Conservation (phyloP, 1,140 invertebrate species). For the Drosophila jambulina region DNA sequence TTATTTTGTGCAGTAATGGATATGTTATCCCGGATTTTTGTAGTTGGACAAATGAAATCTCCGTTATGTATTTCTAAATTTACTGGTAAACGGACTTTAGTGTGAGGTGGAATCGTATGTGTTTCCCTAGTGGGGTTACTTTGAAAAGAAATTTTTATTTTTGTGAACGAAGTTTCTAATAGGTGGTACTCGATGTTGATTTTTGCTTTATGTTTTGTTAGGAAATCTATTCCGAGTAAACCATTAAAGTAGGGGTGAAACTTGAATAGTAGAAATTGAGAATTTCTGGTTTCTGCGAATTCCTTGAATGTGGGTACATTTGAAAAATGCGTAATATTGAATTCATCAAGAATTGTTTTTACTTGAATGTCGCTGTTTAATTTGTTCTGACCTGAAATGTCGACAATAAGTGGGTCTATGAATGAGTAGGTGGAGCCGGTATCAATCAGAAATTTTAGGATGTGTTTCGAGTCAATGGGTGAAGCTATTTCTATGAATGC, state of each 20-base stretch:
- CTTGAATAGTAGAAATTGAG: slow-evolving; percentile 8
- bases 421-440: background rate
- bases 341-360: background rate
- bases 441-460: background rate
- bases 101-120: no score
- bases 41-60: background rate
- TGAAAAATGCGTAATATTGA: background rate
- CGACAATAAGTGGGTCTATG: no score
- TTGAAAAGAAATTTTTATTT: no score
- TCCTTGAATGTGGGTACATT: background rate
- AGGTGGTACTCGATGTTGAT: no score
- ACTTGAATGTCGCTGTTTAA: background rate
- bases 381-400: background rate
- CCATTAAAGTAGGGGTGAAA: slow-evolving; percentile 28
- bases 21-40: background rate
- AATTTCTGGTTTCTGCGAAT: background rate
- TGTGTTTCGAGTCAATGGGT: background rate
- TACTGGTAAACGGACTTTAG: no score
- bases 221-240: background rate
- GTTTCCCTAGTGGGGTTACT: no score
- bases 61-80: no score
- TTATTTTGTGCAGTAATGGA: background rate
- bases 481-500: background rate
- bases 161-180: no score
- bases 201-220: no score